A percentile compares a stretch with the other conserved stretches of the same genome.
These are phyloP conservation scores for Orgyia antiqua DNA, from an alignment of 2,888 invertebrate genomes.

Conservation along the genomic window DNA sequence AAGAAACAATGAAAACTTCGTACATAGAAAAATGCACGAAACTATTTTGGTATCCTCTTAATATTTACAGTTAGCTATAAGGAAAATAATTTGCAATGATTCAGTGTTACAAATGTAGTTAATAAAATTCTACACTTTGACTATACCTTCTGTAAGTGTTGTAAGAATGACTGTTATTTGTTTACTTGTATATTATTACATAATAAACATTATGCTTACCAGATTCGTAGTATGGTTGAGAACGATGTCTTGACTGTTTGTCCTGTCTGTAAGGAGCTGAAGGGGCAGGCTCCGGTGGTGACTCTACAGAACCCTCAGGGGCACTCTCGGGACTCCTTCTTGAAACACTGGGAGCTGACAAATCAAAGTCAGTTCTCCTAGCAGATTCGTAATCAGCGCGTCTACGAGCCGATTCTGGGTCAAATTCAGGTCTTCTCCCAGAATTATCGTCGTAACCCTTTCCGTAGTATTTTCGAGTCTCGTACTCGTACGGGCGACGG, in stretches of 20 bases:
- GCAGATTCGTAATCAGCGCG: slow-evolving; percentile 72
- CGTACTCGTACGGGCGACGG: slow-evolving; percentile 68
- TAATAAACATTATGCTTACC: slow-evolving; percentile 57
- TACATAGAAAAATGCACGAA: too few species aligned
- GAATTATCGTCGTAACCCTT: slow-evolving; percentile 63
- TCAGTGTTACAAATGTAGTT: too few species aligned
- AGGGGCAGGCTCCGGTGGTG: slow-evolving; percentile 72
- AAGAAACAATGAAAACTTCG: too few species aligned
- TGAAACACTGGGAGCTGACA: slow-evolving; percentile 62
- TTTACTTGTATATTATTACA: too few species aligned
- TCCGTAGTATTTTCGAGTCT: slow-evolving; percentile 45
- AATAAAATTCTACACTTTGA: too few species aligned
- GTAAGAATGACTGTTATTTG: too few species aligned
- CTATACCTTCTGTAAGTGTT: too few species aligned
- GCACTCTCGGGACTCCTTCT: slow-evolving; percentile 68
- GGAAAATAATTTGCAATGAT: too few species aligned
- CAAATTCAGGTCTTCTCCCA: slow-evolving; percentile 57
- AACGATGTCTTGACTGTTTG: slow-evolving; percentile 54
- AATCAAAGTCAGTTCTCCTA: slow-evolving; percentile 66
- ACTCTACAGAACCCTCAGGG: slow-evolving; percentile 65
- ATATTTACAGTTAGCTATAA: too few species aligned
- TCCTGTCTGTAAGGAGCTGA: slow-evolving; percentile 64
- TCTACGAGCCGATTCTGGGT: slow-evolving; percentile 63
- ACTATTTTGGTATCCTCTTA: too few species aligned
- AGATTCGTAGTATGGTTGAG: slow-evolving; percentile 72